These are phyloP conservation scores for Caretta caretta DNA, from an alignment of 2,113 vertebrate genomes.

Conservation along the genomic window DNA sequence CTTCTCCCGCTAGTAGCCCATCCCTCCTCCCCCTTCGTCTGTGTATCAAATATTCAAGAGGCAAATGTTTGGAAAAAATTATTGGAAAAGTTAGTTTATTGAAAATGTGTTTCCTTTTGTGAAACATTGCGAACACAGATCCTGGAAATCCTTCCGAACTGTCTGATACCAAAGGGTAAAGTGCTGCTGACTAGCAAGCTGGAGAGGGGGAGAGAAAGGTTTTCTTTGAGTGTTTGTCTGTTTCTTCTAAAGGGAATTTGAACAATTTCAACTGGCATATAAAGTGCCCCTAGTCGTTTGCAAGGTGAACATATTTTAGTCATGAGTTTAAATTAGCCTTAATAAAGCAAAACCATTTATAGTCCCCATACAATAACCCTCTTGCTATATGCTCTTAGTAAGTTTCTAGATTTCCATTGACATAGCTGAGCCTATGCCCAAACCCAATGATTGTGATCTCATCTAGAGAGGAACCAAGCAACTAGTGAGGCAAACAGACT, in stretches of 20 bases:
- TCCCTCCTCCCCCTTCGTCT: neutral
- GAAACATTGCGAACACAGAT: neutral
- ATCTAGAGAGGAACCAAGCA: neutral
- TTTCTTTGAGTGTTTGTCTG: neutral
- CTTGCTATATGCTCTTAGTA: neutral
- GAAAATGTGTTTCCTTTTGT: conserved; percentile 24
- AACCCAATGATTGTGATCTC: neutral
- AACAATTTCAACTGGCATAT: neutral
- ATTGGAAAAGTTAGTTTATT: conserved; percentile 29
- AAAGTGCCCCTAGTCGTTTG: conserved; percentile 25
- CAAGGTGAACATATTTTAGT: conserved; percentile 65
- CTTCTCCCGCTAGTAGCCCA: neutral
- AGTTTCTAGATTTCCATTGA: conserved; percentile 19
- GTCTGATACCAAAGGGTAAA: neutral
- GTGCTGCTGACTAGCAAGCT: neutral
- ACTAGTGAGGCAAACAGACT: neutral
- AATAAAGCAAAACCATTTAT: conserved; percentile 59
- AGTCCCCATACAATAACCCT: conserved; percentile 9
- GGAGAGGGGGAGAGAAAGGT: neutral
- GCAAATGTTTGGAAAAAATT: neutral
- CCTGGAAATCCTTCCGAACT: neutral
- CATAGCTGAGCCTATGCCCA: conserved; percentile 20
- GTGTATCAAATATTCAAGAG: neutral
- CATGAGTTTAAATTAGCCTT: neutral
- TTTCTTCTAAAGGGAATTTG: neutral